Percentiles rank a stretch among this genome's conserved stretches.
phyloP scores from a whole-genome alignment of 2,888 invertebrate species.

The Habroteleia sp. region DNA sequence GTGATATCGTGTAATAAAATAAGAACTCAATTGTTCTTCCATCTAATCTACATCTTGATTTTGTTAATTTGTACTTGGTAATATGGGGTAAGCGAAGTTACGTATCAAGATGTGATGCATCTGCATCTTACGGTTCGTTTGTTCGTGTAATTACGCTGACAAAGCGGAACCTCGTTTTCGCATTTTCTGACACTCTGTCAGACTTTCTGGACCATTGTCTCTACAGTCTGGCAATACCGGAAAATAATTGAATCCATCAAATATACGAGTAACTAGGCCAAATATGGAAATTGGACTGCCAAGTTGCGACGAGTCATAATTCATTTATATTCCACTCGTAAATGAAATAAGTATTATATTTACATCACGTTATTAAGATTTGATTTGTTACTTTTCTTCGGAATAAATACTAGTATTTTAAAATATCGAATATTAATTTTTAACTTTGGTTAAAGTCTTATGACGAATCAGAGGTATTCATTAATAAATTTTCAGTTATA shows the following conservation, averaged over 20 bases:
- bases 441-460: no score
- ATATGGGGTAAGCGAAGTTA: no score
- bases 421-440: no score
- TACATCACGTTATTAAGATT: conserved; percentile 26
- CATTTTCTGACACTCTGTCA: conserved; percentile 47
- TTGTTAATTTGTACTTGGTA: no score
- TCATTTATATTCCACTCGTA: conserved; percentile 41
- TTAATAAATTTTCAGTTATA: no score
- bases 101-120: conserved; percentile 33
- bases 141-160: conserved; percentile 66
- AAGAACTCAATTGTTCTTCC: no score
- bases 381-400: conserved; percentile 14
- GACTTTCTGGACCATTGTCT: conserved; percentile 47
- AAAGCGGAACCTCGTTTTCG: conserved; percentile 36
- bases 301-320: conserved; percentile 31
- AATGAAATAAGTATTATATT: conserved; percentile 19
- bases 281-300: conserved; percentile 57
- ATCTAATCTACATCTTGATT: no score
- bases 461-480: no score
- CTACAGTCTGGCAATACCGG: conserved; percentile 20
- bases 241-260: conserved; percentile 56
- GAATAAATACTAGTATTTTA: no score
- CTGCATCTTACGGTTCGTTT: conserved; percentile 65
- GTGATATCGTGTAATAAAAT: no score
- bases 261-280: conserved; percentile 39